phyloP scores from a whole-genome alignment of 2,113 vertebrate genomes.

The Eretmodus cyanostictus region DNA sequence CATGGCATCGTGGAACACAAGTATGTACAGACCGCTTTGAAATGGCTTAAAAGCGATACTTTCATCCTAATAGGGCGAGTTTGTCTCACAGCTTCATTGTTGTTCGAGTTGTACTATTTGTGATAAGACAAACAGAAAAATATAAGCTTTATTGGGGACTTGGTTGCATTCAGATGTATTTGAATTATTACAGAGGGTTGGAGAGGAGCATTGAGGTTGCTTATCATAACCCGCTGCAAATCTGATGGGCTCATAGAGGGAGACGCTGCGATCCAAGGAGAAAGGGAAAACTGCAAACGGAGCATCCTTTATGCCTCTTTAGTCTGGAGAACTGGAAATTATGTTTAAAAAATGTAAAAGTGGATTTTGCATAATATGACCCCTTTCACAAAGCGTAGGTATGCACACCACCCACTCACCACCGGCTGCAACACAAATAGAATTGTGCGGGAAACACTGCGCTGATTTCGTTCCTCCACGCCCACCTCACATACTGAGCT shows the following conservation, averaged over 20 bases:
- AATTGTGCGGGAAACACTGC: not conserved
- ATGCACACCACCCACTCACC: not conserved
- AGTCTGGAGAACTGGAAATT: not conserved
- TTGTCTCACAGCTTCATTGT: not conserved
- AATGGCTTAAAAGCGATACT: not conserved
- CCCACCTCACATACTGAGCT: not conserved
- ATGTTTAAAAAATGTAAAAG: not conserved
- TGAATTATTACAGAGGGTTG: not conserved
- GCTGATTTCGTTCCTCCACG: not conserved
- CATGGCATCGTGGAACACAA: accelerated
- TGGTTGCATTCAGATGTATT: not conserved
- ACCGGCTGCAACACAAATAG: not conserved
- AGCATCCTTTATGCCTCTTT: not conserved
- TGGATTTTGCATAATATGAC: not conserved
- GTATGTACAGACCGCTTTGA: not conserved
- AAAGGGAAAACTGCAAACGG: not conserved
- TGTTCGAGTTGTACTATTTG: not conserved
- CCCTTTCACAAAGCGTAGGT: not conserved
- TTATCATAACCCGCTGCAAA: not conserved
- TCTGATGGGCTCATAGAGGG: not conserved
- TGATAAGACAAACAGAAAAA: not conserved
- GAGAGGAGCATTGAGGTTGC: not conserved
- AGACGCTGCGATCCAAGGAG: not conserved
- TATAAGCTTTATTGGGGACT: not conserved
- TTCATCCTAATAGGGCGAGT: not conserved